Evolutionary conservation across 2,888 invertebrate species (phyloP), one percentile per base, ranked within the genome.

Genomic region (Eucriotettix oculatus): DNA sequence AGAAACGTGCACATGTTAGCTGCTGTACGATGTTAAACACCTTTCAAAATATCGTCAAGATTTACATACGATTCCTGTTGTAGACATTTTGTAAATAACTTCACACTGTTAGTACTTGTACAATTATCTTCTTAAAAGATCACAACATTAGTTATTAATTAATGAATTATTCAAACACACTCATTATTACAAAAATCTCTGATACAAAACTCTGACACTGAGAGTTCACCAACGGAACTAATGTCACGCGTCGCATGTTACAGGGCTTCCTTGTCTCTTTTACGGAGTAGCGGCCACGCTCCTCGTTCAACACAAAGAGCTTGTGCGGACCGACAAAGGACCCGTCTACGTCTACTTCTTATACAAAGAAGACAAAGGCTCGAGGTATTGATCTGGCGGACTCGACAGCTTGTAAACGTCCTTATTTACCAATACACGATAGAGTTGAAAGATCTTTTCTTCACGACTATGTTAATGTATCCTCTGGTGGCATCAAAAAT

Each of bases 231-330:
- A 29, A 5, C 7, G 2, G 29, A 29, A 29, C 29, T 29, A 29
- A 29, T 29, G 7, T 29, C 29, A 29, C 7, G 3, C 3, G 7
- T 29, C 29, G 7, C 2, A 5, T 65, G 60, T 73, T 78, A 48
- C 73, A 94, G 95, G 95, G 68, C 81, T 96, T 66, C 96, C 96
- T 56, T 90, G 90, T 71, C 73, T 96, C 60, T 83, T 91, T 58
- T 97, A 97, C 76, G 96, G 97, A 55, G 72, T 94, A 58, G 90
- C 90, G 43, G 93, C 94, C 29, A 86, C 82, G 59, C 82, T 83
- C 67, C 74, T 96, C 62, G 91, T 94, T 63, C 82, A 76, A 65
- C 90, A 91, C 71, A 76, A 75, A 61, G 95, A 96, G 78, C 75
- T 80, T 56, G 91, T 95, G 5, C 69, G 77, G 60, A 90, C 89